Conservation (phyloP, 2,888 invertebrate genomes). For the Octonoba sinensis region DNA sequence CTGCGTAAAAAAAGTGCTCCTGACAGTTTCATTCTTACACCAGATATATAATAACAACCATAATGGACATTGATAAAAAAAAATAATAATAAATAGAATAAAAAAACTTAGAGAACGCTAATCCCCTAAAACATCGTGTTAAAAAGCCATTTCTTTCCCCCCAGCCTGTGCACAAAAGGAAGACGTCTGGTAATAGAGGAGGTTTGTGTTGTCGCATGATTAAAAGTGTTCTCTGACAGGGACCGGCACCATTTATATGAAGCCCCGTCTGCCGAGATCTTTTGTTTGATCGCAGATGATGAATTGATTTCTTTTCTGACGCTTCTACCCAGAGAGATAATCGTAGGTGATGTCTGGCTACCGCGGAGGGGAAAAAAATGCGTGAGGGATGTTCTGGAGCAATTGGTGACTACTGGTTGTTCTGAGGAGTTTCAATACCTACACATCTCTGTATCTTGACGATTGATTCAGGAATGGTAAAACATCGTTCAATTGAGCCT, state of each 20-base stretch:
- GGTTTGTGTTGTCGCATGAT: conserved; percentile 49
- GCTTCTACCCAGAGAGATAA: conserved; percentile 23
- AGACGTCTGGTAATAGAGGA: conserved; percentile 26
- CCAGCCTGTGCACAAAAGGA: conserved; percentile 24
- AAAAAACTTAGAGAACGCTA: no score
- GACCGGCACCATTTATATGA: conserved; percentile 36
- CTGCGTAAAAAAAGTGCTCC: conserved; percentile 6
- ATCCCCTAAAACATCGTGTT: conserved; percentile 59
- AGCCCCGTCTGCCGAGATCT: conserved; percentile 8
- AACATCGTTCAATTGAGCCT: no score
- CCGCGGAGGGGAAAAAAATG: background rate
- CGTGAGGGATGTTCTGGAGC: no score
- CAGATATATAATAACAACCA: conserved; percentile 23
- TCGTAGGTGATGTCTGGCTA: conserved; percentile 26
- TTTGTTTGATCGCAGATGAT: conserved; percentile 50
- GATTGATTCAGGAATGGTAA: no score
- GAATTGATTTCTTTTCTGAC: conserved; percentile 40
- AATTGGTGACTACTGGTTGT: no score
- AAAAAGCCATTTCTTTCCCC: conserved; percentile 22
- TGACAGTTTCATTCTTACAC: conserved; percentile 37
- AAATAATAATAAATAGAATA: background rate
- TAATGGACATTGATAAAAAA: conserved; percentile 7
- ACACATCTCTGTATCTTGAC: no score
- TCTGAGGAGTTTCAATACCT: no score
- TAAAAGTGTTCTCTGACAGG: conserved; percentile 46